These are phyloP conservation scores for Dendrocopos noguchii DNA, from an alignment of 2,113 vertebrate species.

Conservation along the genomic window DNA sequence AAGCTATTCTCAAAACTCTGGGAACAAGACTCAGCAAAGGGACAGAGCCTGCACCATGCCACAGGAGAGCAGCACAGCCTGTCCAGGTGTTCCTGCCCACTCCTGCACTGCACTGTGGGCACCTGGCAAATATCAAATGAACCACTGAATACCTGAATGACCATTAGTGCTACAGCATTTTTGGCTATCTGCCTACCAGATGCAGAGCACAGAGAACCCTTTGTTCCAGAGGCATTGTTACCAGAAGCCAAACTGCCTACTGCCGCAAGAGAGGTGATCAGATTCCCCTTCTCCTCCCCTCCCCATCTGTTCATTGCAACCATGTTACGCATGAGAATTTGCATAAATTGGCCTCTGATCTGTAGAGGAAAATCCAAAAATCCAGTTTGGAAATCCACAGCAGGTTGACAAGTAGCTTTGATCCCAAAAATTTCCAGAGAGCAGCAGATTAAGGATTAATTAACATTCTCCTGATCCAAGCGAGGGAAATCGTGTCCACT, in stretches of 20 bases:
- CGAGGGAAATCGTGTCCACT: neutral
- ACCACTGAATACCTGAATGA: conserved; percentile 43
- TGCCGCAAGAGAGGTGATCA: conserved; percentile 66
- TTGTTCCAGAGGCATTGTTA: conserved; percentile 67
- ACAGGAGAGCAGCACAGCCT: neutral
- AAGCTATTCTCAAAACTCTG: neutral
- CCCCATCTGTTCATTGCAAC: conserved; percentile 68
- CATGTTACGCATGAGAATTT: conserved; percentile 49
- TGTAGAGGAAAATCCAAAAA: conserved; percentile 68
- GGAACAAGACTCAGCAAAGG: neutral
- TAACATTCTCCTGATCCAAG: conserved; percentile 30
- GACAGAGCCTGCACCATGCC: neutral
- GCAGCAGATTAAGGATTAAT: conserved; percentile 50
- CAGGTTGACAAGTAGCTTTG: conserved; percentile 55
- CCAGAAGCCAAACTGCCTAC: conserved; percentile 56
- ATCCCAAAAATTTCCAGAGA: conserved; percentile 61
- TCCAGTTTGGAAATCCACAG: conserved; percentile 58
- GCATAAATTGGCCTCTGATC: conserved; percentile 69
- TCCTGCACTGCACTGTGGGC: neutral
- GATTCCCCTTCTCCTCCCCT: conserved; percentile 69
- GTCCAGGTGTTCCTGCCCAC: neutral
- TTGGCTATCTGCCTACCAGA: conserved; percentile 65
- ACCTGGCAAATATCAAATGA: conserved; percentile 59
- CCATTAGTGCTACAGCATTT: conserved; percentile 29
- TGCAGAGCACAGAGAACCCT: conserved; percentile 66